A percentile compares a stretch with the other conserved stretches of the same genome.
Conservation (phyloP, 2,888 invertebrate species). For the Drosophila anomalata region DNA sequence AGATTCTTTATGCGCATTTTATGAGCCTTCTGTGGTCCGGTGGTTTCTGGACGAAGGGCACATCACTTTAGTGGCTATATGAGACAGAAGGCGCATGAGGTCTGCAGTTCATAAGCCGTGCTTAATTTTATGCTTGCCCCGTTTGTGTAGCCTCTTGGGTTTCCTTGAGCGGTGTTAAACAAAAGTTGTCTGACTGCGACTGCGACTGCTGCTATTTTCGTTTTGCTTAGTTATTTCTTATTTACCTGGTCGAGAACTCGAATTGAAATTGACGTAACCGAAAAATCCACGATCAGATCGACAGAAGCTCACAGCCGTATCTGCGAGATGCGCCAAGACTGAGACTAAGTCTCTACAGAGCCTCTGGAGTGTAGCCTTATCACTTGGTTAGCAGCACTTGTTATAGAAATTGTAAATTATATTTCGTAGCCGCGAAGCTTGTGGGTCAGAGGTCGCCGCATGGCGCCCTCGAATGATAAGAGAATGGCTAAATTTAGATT, state of each 20-base stretch:
- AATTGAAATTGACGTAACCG: slow-evolving; percentile 40
- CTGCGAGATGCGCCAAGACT: slow-evolving; percentile 22
- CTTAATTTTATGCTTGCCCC: slow-evolving; percentile 41
- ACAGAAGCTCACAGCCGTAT: neutral
- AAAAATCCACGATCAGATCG: neutral
- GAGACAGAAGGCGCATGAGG: slow-evolving; percentile 53
- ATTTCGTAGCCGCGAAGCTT: slow-evolving; percentile 18
- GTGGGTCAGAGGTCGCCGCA: slow-evolving; percentile 50
- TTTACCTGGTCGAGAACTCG: slow-evolving; percentile 37
- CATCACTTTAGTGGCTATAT: slow-evolving; percentile 27
- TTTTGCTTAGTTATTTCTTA: slow-evolving; percentile 16
- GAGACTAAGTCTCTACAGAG: neutral
- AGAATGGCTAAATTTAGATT: slow-evolving; percentile 29
- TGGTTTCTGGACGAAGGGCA: slow-evolving; percentile 60
- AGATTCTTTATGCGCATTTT: slow-evolving; percentile 70
- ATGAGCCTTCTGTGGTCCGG: slow-evolving; percentile 16
- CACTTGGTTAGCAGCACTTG: slow-evolving; percentile 50
- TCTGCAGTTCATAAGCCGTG: slow-evolving; percentile 64
- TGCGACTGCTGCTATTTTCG: slow-evolving; percentile 28
- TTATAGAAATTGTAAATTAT: slow-evolving; percentile 49
- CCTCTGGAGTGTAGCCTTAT: slow-evolving; percentile 41
- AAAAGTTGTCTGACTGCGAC: slow-evolving; percentile 44
- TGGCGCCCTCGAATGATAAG: slow-evolving; percentile 47
- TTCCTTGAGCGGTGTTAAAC: slow-evolving; percentile 67
- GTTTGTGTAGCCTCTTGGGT: slow-evolving; percentile 58